Evolutionary conservation across 2,888 invertebrate genomes (phyloP), one percentile per base, ranked within the genome.

Genomic region (Marasmarcha lunaedactyla): DNA sequence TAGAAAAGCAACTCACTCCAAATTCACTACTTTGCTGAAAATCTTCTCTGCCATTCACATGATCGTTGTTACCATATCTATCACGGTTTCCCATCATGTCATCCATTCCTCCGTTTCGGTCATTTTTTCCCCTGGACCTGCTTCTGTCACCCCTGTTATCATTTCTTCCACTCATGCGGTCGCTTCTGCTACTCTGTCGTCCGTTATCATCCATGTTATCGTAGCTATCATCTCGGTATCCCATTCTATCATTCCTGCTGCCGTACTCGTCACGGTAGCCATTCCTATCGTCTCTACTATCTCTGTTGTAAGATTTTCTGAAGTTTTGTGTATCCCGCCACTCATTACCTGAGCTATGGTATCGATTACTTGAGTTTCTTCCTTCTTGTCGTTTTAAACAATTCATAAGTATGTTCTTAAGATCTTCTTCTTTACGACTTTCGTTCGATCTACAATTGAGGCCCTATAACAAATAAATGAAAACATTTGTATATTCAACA

Each of bases 381-480:
- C 51, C 63, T 42, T 69, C 73, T 53, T 70, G 66, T 54, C 70
- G 79, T 35, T 76, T 85, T 52, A 86, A 70, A 46, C 90, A 90
- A 38, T 68, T 83, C 44, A 81, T 81, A 46, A 88, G 85, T 6
- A 88, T 76, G 36, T 72, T 81, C 46, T 86, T 87, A 2, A 88
- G 61, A 39, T 88, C 86, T 12, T 84, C 78, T 48, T 87, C 86
- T 42, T 83, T 78, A n/a, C 84, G 79, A 14, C 87, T 86, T 40
- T 86, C 86, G 36, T 85, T 85, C 1, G 86, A 77, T 9, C 85
- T 85, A 49, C 90, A 89, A 53, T 78, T 87, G 14, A 89, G 53
- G 6, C 83, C 72, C 86, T 87, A 34, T 11, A 13, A 34, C 7
- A 34, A 26, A 38, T 13, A 38, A 26, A n/a, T n/a, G n/a, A n/a